phyloP scores from a whole-genome alignment of 2,888 invertebrate genomes.

The Drosophila planitibia region DNA sequence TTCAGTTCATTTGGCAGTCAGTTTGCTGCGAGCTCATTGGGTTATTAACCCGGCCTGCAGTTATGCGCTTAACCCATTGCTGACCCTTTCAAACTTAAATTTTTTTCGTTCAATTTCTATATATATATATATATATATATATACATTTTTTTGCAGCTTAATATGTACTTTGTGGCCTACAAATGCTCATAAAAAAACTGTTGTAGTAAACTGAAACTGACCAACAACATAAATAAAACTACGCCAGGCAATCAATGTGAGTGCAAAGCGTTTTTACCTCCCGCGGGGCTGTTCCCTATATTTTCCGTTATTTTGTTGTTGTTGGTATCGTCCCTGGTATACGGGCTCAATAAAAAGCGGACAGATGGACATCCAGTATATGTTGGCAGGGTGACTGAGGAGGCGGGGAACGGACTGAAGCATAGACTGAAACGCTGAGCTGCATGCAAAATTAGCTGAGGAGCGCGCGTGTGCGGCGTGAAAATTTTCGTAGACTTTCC shows the following conservation, averaged over 20 bases:
- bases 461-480: constrained; percentile 74
- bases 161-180: constrained; percentile 79
- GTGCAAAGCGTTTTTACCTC: constrained; percentile 78
- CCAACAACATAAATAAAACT: constrained; percentile 76
- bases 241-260: constrained; percentile 76
- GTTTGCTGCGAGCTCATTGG: constrained; percentile 36
- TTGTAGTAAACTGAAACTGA: constrained; percentile 63
- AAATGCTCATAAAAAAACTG: constrained; percentile 65
- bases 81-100: constrained; percentile 31
- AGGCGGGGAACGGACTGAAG: constrained; percentile 2
- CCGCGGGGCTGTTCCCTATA: constrained; percentile 60
- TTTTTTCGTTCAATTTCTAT: constrained; percentile 11
- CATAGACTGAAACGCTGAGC: constrained; percentile 67
- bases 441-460: constrained; percentile 78
- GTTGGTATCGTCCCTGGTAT: constrained; percentile 44
- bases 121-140: not conserved
- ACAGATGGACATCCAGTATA: constrained; percentile 54
- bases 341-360: constrained; percentile 71
- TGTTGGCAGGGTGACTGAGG: constrained; percentile 1
- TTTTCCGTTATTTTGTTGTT: constrained; percentile 27
- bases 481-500: constrained; percentile 72
- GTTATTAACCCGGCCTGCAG: constrained; percentile 54
- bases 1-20: constrained; percentile 37
- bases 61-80: constrained; percentile 52
- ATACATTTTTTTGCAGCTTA: constrained; percentile 49